A percentile compares a stretch with the other conserved stretches of the same genome.
Conservation (phyloP, 1,140 invertebrate genomes). For the Planococcus citri region DNA sequence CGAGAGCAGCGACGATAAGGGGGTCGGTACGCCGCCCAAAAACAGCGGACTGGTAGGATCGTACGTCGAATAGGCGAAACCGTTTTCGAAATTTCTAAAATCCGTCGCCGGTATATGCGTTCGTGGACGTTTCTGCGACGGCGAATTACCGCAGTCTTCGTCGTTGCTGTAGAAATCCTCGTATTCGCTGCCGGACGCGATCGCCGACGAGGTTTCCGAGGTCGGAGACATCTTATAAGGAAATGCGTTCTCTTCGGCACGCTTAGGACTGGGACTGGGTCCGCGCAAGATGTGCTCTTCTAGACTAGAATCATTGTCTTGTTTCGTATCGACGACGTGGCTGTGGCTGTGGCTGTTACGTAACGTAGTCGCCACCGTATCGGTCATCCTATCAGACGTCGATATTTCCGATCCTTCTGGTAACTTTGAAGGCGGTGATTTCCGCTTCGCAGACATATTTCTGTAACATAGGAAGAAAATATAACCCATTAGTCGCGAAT, state of each 20-base stretch:
- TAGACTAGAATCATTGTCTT: conserved; percentile 17
- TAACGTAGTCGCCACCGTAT: not conserved
- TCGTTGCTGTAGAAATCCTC: conserved; percentile 37
- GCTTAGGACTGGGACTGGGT: conserved; percentile 3
- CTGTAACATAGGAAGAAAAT: conserved; percentile 40
- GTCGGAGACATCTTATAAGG: conserved; percentile 44
- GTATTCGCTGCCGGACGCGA: conserved; percentile 44
- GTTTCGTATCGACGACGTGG: not conserved
- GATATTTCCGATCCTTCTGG: conserved; percentile 47
- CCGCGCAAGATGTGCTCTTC: conserved; percentile 24
- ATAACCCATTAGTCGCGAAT: not conserved
- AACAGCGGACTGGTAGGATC: not conserved
- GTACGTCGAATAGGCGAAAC: not conserved
- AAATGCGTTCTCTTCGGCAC: conserved; percentile 34
- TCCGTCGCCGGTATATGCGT: not conserved
- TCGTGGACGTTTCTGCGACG: conserved; percentile 28
- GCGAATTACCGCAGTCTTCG: conserved; percentile 52
- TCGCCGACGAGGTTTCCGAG: conserved; percentile 36
- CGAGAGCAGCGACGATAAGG: not conserved
- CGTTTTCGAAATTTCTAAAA: not conserved
- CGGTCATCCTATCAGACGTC: not conserved
- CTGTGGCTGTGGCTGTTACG: not conserved
- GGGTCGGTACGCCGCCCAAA: not conserved
- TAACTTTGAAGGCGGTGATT: conserved; percentile 79
- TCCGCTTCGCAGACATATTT: conserved; percentile 88